These are phyloP conservation scores for Lordiphosa mommai DNA, from an alignment of 1,140 invertebrate species.

Conservation along the genomic window DNA sequence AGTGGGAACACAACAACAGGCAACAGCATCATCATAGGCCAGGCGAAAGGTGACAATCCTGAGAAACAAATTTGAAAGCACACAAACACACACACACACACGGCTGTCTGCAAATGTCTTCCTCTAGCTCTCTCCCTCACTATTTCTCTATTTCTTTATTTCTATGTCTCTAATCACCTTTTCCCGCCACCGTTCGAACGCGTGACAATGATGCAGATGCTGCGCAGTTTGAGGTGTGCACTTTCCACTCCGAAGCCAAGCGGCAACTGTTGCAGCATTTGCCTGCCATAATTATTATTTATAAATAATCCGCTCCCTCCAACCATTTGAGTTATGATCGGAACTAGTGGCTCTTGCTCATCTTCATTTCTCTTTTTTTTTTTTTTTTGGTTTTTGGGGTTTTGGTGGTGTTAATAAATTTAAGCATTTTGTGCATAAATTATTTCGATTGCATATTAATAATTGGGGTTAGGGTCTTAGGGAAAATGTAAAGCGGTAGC, in stretches of 20 bases:
- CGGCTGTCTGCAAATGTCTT: conserved; percentile 4
- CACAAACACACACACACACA: too few species aligned
- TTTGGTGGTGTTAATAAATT: conserved; percentile 53
- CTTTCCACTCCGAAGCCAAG: conserved; percentile 22
- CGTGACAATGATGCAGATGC: conserved; percentile 7
- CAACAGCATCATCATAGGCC: not conserved
- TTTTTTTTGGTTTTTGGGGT: too few species aligned
- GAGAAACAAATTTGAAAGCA: conserved; percentile 48
- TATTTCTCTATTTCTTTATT: too few species aligned
- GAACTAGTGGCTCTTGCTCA: conserved; percentile 8
- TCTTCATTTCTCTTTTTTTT: conserved; percentile 11
- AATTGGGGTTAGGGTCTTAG: conserved; percentile 13
- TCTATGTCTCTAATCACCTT: conserved; percentile 21
- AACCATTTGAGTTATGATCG: conserved; percentile 40
- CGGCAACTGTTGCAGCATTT: conserved; percentile 25
- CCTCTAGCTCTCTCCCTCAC: not conserved
- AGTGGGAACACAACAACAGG: conserved; percentile 21
- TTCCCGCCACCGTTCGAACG: conserved; percentile 20
- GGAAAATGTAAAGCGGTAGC: too few species aligned
- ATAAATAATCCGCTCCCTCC: conserved; percentile 46
- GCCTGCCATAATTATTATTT: conserved; percentile 66
- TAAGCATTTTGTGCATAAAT: conserved; percentile 62
- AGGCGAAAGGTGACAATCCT: conserved; percentile 62
- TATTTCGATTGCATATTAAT: conserved; percentile 62
- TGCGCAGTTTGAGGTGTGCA: conserved; percentile 20